Evolutionary conservation across 2,888 invertebrate species (phyloP), one percentile per base, ranked within the genome.

Genomic region (Pecten maximus): DNA sequence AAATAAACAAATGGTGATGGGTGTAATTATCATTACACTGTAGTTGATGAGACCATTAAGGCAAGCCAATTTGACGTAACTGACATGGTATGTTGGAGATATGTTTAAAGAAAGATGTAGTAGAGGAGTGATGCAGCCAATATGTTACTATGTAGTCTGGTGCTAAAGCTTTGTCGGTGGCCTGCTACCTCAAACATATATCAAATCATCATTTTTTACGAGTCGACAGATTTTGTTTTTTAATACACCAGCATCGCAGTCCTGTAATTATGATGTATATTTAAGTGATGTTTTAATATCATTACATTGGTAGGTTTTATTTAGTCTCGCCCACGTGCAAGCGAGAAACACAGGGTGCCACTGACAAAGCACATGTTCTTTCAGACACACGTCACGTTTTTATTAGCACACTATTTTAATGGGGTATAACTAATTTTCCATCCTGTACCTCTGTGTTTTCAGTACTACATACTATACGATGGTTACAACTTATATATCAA

Each of bases 291-390:
- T 10, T 74, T 74, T 74, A 28, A 74, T 74, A 74, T 12, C 60
- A 0, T 74, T 74, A 16, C 74, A 6, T 35, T 10, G 23, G 74
- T 74, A 74, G 28, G 6, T 74, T 74, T 74, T 74, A 35, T 74
- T 74, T 28, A 74, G 74, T 28, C 74, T 74, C 74, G 74, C 74
- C 74, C 74, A 74, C 74, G 74, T 74, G 74, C 74, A 74, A 35
- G 74, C 74, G 74, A 74, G 74, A 35, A 74, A 23, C 74, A 74
- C 74, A 23, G 74, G 10, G 74, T 74, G 28, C 35, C 74, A 10
- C 74, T 74, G 74, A 74, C 74, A 74, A 35, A 6, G 74, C 74
- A 35, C 35, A 74, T 28, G 74, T 74, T 74, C 28, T 74, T 3
- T 28, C 10, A 74, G 74, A 74, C 35, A 28, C 35, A 74, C 74